phyloP scores from a whole-genome alignment of 1,140 invertebrate species.

The Lethocerus indicus region DNA sequence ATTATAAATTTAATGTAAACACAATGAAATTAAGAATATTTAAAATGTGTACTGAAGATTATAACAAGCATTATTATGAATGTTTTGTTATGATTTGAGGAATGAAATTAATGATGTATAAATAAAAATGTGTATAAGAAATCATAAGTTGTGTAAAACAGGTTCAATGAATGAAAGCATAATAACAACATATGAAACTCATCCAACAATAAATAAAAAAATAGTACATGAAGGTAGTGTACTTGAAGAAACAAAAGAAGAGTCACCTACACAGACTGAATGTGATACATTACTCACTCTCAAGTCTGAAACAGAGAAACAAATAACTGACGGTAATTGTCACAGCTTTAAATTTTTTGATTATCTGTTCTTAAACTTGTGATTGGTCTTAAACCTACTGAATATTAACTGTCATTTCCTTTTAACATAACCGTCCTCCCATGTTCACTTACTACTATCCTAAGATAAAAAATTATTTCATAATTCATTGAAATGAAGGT shows the following conservation, averaged over 20 bases:
- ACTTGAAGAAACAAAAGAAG: conserved; percentile 1
- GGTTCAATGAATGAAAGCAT: conserved; percentile 41
- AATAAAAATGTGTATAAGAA: not conserved
- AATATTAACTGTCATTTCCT: not conserved
- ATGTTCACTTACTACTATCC: too few species aligned
- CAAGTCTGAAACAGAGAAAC: too few species aligned
- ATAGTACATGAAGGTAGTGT: conserved; percentile 11
- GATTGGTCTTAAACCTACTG: not conserved
- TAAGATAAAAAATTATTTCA: too few species aligned
- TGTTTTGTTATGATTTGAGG: not conserved
- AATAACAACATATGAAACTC: conserved; percentile 37
- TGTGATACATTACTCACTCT: conserved; percentile 5
- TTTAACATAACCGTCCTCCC: too few species aligned
- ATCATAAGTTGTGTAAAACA: conserved; percentile 16
- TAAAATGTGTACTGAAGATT: not conserved
- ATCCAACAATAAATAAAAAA: conserved; percentile 4
- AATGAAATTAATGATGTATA: not conserved
- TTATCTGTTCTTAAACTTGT: not conserved
- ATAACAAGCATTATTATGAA: not conserved
- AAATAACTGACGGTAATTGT: too few species aligned
- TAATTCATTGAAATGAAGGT: too few species aligned
- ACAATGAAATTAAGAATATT: not conserved
- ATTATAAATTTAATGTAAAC: not conserved
- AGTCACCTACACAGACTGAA: conserved; percentile 3
- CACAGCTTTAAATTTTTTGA: not conserved